Base-by-base conservation (phyloP, 2,113 vertebrate genomes). In the Shinisaurus crocodilurus region DNA sequence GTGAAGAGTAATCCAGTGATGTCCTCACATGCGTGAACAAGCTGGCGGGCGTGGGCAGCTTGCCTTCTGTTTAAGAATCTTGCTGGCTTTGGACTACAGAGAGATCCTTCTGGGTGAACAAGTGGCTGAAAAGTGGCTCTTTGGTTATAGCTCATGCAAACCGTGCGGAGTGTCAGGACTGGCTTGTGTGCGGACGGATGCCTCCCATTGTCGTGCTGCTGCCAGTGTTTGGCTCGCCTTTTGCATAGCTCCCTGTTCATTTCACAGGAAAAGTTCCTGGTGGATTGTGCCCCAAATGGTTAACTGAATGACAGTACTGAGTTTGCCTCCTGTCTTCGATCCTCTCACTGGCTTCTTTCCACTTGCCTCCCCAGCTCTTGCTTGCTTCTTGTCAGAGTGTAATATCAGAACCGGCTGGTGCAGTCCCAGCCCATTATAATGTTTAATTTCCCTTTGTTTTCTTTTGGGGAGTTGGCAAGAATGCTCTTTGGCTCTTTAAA, bases 371-470 rank as follows among this genome's bases (percentile, higher is more conserved):
- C 34, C 15, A 37, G 16, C 50, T 45, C 70, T 63, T 13, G 57
- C 45, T 40, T n/a, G 50, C 32, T 67, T 43, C 70, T 77, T 77
- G 43, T 74, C 50, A 20, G 85, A 50, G 45, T 79, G 80, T 25
- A 65, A 37, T 82, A 76, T 83, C 74, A 34, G 60, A 77, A 80
- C 86, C 32, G 48, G 37, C 82, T 91, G 63, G 82, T 74, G 23
- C 65, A 48, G 75, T 45, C 75, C 77, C 65, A 25, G 65, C 65
- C 65, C 34, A 40, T n/a, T 48, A 48, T 48, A 63, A 72, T 88
- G 67, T 85, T 88, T 85, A 72, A 88, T 85, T 88, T 85, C 76
- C 65, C 76, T 91, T 91, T 88, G 87, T 91, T 91, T 84, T 88
- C 75, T 63, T 85, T 88, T 60, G 75, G 87, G 90, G 89, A 87